phyloP scores from a whole-genome alignment of 2,888 invertebrate species.

The Melanostoma scalare region DNA sequence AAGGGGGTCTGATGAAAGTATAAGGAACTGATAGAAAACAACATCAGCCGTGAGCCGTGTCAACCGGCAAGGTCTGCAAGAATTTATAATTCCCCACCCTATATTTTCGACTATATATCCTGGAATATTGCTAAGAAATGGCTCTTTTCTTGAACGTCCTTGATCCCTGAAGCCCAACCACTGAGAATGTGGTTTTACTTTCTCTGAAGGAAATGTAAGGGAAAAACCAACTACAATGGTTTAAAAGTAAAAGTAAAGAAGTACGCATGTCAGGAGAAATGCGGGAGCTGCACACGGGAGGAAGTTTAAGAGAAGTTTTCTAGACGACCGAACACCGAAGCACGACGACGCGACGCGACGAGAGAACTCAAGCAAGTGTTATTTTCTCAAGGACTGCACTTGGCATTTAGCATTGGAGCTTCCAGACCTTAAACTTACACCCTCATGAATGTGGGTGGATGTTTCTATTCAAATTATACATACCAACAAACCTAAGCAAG shows the following conservation, averaged over 20 bases:
- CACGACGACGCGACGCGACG: no score
- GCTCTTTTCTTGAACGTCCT: conserved; percentile 80
- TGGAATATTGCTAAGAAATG: conserved; percentile 44
- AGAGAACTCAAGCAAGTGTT: conserved; percentile 22
- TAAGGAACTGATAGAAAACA: conserved; percentile 47
- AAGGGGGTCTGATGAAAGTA: conserved; percentile 24
- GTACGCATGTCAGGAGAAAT: conserved; percentile 50
- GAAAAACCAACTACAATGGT: conserved; percentile 43
- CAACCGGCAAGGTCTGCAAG: conserved; percentile 67
- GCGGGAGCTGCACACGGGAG: neutral
- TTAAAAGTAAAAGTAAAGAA: conserved; percentile 47
- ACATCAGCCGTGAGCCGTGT: conserved; percentile 49
- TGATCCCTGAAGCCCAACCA: conserved; percentile 80
- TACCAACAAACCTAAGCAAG: conserved; percentile 1
- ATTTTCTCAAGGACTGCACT: conserved; percentile 69
- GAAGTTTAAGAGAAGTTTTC: conserved; percentile 32
- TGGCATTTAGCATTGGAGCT: conserved; percentile 54
- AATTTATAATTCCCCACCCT: conserved; percentile 45
- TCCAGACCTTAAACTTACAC: neutral
- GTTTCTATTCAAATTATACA: neutral
- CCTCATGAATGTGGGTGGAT: neutral
- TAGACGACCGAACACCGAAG: neutral
- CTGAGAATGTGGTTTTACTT: conserved; percentile 59
- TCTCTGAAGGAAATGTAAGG: conserved; percentile 66
- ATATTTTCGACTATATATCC: conserved; percentile 24